Conservation (phyloP, 2,113 vertebrate genomes). For the Ageneiosus marmoratus region DNA sequence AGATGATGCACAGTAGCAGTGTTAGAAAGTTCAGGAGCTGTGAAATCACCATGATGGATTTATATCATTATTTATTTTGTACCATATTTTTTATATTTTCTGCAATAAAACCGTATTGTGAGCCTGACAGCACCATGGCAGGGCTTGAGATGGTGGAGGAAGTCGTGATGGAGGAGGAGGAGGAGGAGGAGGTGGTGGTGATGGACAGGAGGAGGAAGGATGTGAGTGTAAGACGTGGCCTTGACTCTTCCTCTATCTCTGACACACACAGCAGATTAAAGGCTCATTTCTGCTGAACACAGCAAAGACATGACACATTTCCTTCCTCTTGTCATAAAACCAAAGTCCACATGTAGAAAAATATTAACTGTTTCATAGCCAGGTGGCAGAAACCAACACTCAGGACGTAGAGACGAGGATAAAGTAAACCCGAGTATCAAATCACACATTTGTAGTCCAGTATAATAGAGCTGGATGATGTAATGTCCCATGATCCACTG, state of each 20-base stretch:
- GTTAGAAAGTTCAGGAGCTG: not conserved
- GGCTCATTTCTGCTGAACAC: conserved; percentile 61
- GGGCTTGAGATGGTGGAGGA: too few relatives aligned
- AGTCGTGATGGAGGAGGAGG: not conserved
- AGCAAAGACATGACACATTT: conserved; percentile 48
- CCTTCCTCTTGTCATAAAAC: not conserved
- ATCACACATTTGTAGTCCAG: not conserved
- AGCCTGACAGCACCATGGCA: not conserved
- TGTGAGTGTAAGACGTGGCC: conserved; percentile 23
- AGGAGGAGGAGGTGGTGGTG: not conserved
- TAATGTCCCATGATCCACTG: not conserved
- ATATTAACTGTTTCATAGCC: not conserved
- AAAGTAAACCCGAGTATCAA: not conserved
- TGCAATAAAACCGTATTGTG: not conserved
- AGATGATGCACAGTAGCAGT: not conserved
- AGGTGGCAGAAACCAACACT: not conserved
- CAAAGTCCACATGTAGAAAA: not conserved
- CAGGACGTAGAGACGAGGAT: not conserved
- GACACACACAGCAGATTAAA: conserved; percentile 29
- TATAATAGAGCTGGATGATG: not conserved
- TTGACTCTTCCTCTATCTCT: conserved; percentile 42
- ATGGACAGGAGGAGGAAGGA: conserved; percentile 34
- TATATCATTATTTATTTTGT: not conserved
- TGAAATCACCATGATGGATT: not conserved
- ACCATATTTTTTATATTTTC: not conserved